Evolutionary conservation across 2,797 vertebrate species (phyloP).

Genomic region (Agapornis canus): DNA sequence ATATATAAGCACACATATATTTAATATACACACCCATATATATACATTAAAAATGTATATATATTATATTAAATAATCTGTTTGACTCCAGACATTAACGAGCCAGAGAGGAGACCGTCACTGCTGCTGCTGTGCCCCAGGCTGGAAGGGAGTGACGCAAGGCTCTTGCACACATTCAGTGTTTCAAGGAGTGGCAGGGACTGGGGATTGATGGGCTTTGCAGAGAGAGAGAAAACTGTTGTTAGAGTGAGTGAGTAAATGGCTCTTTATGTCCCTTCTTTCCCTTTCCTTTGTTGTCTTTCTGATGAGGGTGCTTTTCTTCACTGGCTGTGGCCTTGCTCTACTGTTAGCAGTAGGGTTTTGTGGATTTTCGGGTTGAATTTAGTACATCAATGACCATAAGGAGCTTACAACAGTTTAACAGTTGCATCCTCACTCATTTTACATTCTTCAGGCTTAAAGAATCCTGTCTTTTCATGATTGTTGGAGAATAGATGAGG

Average conservation of each 20-base stretch:
- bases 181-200: background rate
- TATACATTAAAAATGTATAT: too few species aligned
- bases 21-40: too few species aligned
- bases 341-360: background rate
- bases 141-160: background rate
- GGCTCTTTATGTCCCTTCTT: background rate
- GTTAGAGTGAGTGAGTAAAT: background rate
- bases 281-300: background rate
- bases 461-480: background rate
- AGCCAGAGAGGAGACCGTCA: background rate
- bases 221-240: background rate
- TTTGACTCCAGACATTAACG: background rate
- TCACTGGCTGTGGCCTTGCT: background rate
- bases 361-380: background rate
- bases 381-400: background rate
- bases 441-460: background rate
- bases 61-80: too few species aligned
- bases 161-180: rapidly evolving
- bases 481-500: background rate
- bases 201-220: background rate
- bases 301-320: background rate
- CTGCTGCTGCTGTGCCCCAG: background rate
- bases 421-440: background rate
- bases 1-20: background rate
- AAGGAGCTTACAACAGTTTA: background rate